These are phyloP conservation scores for Elephantulus edwardii DNA, from an alignment of 2,113 vertebrate genomes.

Conservation along the genomic window DNA sequence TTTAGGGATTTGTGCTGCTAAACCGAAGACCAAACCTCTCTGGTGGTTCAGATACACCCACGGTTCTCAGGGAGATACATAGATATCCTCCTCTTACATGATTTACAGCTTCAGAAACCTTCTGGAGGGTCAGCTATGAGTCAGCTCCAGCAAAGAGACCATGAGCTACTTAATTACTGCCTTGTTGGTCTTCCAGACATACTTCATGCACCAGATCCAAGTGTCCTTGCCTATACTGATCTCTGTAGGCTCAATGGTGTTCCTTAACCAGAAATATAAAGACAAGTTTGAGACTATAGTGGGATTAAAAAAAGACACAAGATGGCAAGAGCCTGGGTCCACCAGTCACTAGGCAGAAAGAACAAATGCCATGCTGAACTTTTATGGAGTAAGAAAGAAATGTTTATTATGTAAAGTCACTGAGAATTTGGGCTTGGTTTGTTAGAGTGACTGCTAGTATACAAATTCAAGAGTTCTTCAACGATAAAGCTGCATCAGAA, in stretches of 20 bases:
- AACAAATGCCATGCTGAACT: background rate
- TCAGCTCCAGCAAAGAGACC: no score
- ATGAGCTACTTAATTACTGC: background rate
- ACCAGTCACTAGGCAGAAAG: no score
- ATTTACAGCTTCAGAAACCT: no score
- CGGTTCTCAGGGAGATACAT: no score
- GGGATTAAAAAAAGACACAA: background rate
- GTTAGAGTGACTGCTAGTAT: background rate
- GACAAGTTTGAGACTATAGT: background rate
- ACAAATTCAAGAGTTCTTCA: background rate
- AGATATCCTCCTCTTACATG: no score
- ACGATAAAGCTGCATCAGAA: background rate
- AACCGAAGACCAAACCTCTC: no score
- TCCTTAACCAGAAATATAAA: background rate
- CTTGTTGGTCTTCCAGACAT: background rate
- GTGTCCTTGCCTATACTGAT: background rate
- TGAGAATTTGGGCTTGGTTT: background rate
- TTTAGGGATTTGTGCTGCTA: no score
- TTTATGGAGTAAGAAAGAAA: background rate
- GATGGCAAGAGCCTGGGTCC: background rate
- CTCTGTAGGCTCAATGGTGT: background rate
- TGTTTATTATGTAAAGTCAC: background rate
- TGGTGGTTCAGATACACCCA: no score
- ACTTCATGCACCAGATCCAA: background rate
- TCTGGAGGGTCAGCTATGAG: no score